Base-by-base conservation (phyloP, 2,113 vertebrate genomes). In the Drymodes brunneopygia region DNA sequence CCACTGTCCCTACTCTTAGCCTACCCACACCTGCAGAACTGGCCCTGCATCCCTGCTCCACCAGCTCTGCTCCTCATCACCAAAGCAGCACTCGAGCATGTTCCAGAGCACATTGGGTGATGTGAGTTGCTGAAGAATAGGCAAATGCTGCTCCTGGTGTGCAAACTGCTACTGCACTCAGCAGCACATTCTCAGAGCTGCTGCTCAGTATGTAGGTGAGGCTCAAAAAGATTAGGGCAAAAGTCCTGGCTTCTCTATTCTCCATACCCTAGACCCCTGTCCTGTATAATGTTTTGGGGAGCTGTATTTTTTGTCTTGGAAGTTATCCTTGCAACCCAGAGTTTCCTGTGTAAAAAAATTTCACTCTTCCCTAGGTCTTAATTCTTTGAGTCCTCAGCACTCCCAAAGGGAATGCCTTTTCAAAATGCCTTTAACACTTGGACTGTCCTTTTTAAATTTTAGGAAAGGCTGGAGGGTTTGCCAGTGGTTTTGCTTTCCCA, bases 401-500 rank as follows among this genome's bases (percentile, higher is more conserved):
- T 81, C 24, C 44, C 42, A 50, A 57, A 36, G 48, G 14, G 15
- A 67, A 67, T 60, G 21, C 14, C 36, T 88, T 56, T 73, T 77
- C 56, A 86, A 94, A 81, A 74, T 62, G 33, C 11, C 79, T 83
- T 83, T 64, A 81, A 61, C 29, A 19, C 25, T 91, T 71, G 36
- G 44, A 57, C 25, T 15, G 38, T 70, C 72, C 51, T 44, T 85
- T 89, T 78, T 60, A 48, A 80, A 56, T 93, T 83, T 95, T 51
- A 92, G 88, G 11, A 92, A 92, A 96, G 23, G 15, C 7, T 45
- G 79, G 29, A 84, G 57, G 50, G 28, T 69, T 96, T 97, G 72
- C 94, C 96, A 96, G 90, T 90, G 94, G 79, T 81, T 96, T 62
- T 81, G 48, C 89, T 87, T 85, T 92, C 90, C 64, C 53, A 44